phyloP scores from a whole-genome alignment of 30 jellyfish, hydroid and myxozoan genomes.

The Haliclystus octoradiatus region DNA sequence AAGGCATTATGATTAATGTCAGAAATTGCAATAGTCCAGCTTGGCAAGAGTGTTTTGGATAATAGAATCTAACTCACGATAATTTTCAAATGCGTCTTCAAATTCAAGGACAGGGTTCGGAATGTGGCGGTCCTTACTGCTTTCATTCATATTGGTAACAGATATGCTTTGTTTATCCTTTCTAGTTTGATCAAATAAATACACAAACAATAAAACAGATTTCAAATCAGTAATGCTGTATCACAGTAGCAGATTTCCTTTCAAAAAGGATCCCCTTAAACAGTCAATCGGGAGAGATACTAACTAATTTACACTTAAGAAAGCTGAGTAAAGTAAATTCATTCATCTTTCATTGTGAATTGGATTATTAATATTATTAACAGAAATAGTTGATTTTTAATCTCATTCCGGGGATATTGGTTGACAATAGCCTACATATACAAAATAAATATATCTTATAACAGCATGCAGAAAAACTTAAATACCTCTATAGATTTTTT shows the following conservation, averaged over 20 bases:
- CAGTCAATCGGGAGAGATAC: neutral
- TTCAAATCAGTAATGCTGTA: too few relatives aligned
- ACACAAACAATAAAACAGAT: too few relatives aligned
- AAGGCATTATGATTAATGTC: neutral
- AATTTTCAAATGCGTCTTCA: slow-evolving; percentile 74
- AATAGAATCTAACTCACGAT: slow-evolving; percentile 35
- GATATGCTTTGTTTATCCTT: slow-evolving; percentile 47
- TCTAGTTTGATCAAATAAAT: neutral
- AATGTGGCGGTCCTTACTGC: neutral
- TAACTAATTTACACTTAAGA: too few relatives aligned
- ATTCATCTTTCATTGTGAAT: too few relatives aligned
- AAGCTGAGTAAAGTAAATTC: too few relatives aligned
- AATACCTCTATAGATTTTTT: too few relatives aligned
- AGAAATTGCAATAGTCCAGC: neutral
- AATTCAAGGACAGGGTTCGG: slow-evolving; percentile 73
- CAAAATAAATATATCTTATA: too few relatives aligned
- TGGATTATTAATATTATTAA: too few relatives aligned
- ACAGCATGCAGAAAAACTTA: too few relatives aligned
- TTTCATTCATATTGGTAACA: slow-evolving; percentile 21
- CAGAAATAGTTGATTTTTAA: too few relatives aligned
- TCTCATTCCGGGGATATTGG: too few relatives aligned
- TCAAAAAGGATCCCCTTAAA: neutral
- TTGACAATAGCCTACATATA: too few relatives aligned
- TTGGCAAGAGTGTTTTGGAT: neutral
- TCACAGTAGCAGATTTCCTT: neutral